These are phyloP conservation scores for Drosophila subsilvestris DNA, from an alignment of 2,888 invertebrate genomes.

Conservation along the genomic window DNA sequence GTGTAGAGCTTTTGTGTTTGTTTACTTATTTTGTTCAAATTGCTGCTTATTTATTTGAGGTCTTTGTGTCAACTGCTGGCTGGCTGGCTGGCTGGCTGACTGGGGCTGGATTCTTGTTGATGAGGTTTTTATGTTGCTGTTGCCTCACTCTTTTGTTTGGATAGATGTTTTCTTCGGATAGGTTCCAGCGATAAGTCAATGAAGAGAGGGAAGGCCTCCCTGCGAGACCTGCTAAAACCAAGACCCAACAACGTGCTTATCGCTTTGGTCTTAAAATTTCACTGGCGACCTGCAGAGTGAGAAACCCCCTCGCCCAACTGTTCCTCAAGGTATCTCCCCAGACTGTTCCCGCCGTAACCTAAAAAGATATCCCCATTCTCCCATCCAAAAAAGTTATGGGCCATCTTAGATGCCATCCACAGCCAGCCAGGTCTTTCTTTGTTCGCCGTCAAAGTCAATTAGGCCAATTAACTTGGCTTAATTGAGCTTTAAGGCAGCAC, in stretches of 20 bases:
- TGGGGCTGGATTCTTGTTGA: slow-evolving; percentile 29
- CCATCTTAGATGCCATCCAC: slow-evolving; percentile 18
- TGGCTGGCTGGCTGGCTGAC: neutral
- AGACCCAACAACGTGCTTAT: slow-evolving; percentile 44
- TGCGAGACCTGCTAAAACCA: slow-evolving; percentile 48
- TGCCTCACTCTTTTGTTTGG: slow-evolving; percentile 56
- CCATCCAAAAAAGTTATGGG: slow-evolving; percentile 19
- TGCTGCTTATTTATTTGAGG: slow-evolving; percentile 72
- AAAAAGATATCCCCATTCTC: neutral
- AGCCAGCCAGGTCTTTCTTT: slow-evolving; percentile 11
- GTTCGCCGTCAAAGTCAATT: slow-evolving; percentile 70
- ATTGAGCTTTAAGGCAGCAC: slow-evolving; percentile 68
- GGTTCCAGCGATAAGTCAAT: slow-evolving; percentile 62
- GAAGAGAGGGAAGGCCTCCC: neutral
- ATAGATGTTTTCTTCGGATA: slow-evolving; percentile 43
- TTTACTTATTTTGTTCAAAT: slow-evolving; percentile 56
- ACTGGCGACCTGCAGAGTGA: slow-evolving; percentile 8
- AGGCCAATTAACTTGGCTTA: slow-evolving; percentile 75
- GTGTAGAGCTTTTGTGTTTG: slow-evolving; percentile 15
- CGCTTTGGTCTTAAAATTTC: slow-evolving; percentile 34
- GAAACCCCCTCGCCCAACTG: slow-evolving; percentile 5
- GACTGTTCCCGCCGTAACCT: neutral
- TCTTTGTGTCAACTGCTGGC: slow-evolving; percentile 73
- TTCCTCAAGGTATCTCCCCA: slow-evolving; percentile 6
- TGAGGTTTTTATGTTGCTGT: slow-evolving; percentile 43